Evolutionary conservation across 2,888 invertebrate species (phyloP).

Genomic region (Rhodophaea formosa): DNA sequence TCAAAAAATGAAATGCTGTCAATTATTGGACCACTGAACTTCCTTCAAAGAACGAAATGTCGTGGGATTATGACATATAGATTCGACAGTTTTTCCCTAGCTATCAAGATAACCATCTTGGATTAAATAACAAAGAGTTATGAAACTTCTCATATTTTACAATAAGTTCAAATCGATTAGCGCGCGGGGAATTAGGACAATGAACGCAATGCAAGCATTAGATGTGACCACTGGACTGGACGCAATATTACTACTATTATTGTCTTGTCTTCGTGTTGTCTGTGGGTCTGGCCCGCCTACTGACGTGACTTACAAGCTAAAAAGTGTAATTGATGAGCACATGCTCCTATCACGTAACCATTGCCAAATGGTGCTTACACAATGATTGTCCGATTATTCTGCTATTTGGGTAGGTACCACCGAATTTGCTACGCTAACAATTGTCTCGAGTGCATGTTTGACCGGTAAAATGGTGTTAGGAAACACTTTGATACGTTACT

Average conservation of each 20-base stretch:
- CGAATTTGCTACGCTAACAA: conserved; percentile 12
- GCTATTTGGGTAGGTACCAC: conserved; percentile 11
- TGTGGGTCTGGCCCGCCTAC: conserved; percentile 18
- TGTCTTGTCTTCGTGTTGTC: conserved; percentile 10
- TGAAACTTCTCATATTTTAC: background rate
- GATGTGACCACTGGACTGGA: conserved; percentile 4
- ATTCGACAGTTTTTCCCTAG: background rate
- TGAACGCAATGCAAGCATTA: conserved; percentile 14
- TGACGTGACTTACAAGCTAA: conserved; percentile 25
- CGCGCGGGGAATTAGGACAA: background rate
- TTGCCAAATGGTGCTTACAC: conserved; percentile 31
- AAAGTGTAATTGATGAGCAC: conserved; percentile 36
- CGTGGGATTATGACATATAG: conserved; percentile 13
- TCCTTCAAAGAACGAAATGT: conserved; percentile 3
- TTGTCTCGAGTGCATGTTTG: conserved; percentile 9
- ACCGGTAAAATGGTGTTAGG: background rate
- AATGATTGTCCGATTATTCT: conserved; percentile 18
- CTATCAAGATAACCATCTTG: conserved; percentile 4
- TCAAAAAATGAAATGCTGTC: too few species aligned
- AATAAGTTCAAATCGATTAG: conserved; percentile 16
- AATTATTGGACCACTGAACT: conserved; percentile 7
- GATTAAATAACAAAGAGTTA: conserved; percentile 8
- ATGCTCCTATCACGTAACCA: conserved; percentile 30
- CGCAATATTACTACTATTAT: background rate
- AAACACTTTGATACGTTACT: background rate